Evolutionary conservation across 37 sponge, comb jelly and placozoan genomes (phyloP).

Genomic region (Mnemiopsis leidyi): DNA sequence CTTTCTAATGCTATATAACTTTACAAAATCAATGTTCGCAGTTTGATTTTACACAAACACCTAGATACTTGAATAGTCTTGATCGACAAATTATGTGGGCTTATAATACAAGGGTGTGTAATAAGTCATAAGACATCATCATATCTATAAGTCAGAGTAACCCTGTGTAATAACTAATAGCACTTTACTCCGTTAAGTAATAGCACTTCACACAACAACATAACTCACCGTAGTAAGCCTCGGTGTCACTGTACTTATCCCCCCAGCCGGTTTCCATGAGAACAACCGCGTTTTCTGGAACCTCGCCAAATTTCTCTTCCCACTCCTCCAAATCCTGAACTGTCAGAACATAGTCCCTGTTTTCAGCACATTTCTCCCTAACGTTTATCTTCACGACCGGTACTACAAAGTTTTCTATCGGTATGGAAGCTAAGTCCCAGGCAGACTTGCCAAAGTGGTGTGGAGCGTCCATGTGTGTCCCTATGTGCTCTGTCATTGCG

Average conservation of each 20-base stretch:
- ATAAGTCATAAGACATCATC: too few species aligned
- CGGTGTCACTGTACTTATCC: constrained; percentile 29
- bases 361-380: background rate
- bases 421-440: background rate
- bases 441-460: background rate
- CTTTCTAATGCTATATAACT: too few species aligned
- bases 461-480: constrained; percentile 37
- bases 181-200: too few species aligned
- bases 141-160: too few species aligned
- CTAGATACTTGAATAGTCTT: too few species aligned
- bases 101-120: too few species aligned
- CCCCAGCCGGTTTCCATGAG: background rate
- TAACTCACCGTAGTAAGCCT: constrained; percentile 9
- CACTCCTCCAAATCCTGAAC: background rate
- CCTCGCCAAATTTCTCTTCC: background rate
- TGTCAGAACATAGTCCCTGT: background rate
- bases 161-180: too few species aligned
- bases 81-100: too few species aligned
- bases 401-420: background rate
- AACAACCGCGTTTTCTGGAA: background rate
- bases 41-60: too few species aligned
- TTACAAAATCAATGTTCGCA: too few species aligned
- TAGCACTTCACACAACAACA: too few species aligned
- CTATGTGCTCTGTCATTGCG: background rate
- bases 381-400: constrained; percentile 6